A percentile compares a stretch with the other conserved stretches of the same genome.
phyloP scores from a whole-genome alignment of 2,113 vertebrate species.

The Dipodomys stephensi region DNA sequence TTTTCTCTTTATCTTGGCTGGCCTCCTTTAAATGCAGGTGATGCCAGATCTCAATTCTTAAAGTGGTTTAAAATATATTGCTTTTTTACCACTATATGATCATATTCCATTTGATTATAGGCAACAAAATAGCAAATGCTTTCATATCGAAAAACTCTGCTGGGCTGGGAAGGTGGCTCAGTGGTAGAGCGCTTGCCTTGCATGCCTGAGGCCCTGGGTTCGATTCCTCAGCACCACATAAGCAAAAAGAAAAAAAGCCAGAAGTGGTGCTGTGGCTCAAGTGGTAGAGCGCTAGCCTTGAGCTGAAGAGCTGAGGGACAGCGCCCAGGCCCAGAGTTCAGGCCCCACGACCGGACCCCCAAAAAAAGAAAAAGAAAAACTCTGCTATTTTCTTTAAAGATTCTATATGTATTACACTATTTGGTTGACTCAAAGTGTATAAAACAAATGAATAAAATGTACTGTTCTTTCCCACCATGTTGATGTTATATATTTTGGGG shows the following conservation, averaged over 20 bases:
- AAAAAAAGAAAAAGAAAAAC: not conserved
- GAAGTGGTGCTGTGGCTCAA: too few relatives aligned
- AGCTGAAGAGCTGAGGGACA: too few relatives aligned
- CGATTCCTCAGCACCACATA: too few relatives aligned
- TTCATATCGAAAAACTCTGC: not conserved
- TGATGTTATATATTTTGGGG: constrained; percentile 2
- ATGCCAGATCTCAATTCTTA: not conserved
- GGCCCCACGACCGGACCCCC: too few relatives aligned
- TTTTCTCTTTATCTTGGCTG: not conserved
- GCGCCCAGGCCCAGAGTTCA: too few relatives aligned
- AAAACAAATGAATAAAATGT: constrained; percentile 1
- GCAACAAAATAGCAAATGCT: not conserved
- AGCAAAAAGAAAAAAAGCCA: too few relatives aligned
- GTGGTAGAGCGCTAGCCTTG: too few relatives aligned
- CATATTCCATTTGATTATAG: not conserved
- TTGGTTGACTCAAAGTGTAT: not conserved
- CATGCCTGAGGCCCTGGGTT: too few relatives aligned
- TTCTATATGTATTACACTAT: not conserved
- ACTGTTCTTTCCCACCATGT: constrained; percentile 3
- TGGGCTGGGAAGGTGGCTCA: not conserved
- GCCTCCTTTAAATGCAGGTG: not conserved
- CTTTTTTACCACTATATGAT: constrained; percentile 29
- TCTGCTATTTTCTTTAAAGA: not conserved
- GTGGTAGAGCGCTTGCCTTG: too few relatives aligned
- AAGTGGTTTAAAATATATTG: not conserved